Evolutionary conservation across 2,888 invertebrate species (phyloP), one percentile per base, ranked within the genome.

Genomic region (Nemotelus nigrinus): DNA sequence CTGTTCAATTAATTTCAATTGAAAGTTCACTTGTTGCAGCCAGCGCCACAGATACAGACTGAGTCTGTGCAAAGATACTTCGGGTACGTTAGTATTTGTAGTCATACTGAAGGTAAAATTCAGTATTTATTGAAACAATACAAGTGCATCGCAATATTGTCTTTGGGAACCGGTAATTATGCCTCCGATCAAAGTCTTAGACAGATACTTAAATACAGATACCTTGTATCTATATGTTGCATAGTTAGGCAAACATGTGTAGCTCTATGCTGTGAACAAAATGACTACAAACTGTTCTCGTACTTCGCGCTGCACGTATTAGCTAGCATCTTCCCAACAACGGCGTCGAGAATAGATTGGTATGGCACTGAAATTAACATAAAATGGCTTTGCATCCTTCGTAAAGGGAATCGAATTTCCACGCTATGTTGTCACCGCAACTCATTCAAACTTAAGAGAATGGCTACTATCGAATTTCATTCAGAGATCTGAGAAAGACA

Each of bases 281-380:
- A 63, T 41, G 63, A 25, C 41, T 63, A 25, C 25, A 25, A 25
- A 25, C 25, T 25, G 25, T 25, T 25, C 25, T 25, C 63, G 3
- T 41, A 43, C 8, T 5, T 63, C 2, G 58, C 58, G 6, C 25
- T 43, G 63, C 41, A 25, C 41, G 63, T 4, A 63, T 4, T 53
- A 53, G 6, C 53, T 63, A 43, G 25, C 43, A n/a, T 63, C 10
- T 47, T 65, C 65, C 44, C 65, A 45, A 10, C 65, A 43, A 45
- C 44, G 7, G 47, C 43, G 45, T 47, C 2, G n/a, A 63, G 43
- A 65, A 44, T n/a, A 65, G 65, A 44, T 65, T 43, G 25, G 47
- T 60, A 39, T 67, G 78, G 74, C 58, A 74, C 78, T 74, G 78
- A 78, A 72, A 78, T 78, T 78, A 78, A 43, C 78, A 78, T 78